Conservation (phyloP, 1,140 invertebrate genomes). For the Papilio helenus region DNA sequence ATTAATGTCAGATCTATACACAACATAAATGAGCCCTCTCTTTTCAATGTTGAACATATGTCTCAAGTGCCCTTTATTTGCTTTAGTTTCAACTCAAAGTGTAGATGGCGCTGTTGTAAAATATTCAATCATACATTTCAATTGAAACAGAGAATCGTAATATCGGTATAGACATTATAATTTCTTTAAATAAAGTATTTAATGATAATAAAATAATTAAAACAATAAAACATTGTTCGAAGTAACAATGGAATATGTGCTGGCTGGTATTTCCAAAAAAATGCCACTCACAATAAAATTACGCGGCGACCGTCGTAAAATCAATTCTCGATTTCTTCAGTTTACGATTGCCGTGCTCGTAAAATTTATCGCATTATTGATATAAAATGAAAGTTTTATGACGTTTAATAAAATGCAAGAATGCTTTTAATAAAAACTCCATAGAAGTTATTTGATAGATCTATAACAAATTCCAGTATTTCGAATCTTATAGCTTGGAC, state of each 20-base stretch:
- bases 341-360: conserved; percentile 32
- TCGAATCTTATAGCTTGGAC: background rate
- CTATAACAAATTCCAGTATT: background rate
- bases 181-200: too few relatives aligned
- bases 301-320: conserved; percentile 30
- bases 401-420: conserved; percentile 32
- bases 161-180: too few relatives aligned
- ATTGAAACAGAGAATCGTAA: too few relatives aligned
- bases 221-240: background rate
- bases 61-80: background rate
- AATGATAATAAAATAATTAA: background rate
- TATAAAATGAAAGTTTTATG: conserved; percentile 36
- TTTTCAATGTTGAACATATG: background rate
- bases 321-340: conserved; percentile 31
- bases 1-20: too few relatives aligned
- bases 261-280: conserved; percentile 7
- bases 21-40: background rate
- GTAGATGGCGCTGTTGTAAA: background rate
- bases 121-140: background rate
- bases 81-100: background rate
- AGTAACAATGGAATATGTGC: conserved; percentile 8
- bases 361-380: conserved; percentile 32
- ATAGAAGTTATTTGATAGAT: background rate
- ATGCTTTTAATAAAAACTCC: conserved; percentile 32
- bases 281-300: conserved; percentile 21